A percentile compares a stretch with the other conserved stretches of the same genome.
Conservation (phyloP, 2,888 invertebrate genomes). For the Sceliomorpha sp. region DNA sequence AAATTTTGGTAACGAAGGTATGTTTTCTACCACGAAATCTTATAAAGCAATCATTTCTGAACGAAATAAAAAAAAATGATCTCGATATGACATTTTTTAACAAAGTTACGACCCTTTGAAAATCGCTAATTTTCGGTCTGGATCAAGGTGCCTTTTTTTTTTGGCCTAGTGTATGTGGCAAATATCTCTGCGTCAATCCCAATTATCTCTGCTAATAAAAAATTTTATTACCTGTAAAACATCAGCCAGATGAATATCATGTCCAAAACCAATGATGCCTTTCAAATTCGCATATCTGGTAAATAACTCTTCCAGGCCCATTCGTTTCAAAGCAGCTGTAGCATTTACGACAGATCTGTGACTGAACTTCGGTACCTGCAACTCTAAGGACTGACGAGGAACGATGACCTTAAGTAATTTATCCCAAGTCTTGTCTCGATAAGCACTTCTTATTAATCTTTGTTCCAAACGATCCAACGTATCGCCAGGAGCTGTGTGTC, state of each 20-base stretch:
- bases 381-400: constrained; percentile 88
- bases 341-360: constrained; percentile 92
- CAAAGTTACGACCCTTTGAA: too few relatives aligned
- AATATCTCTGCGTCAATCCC: too few relatives aligned
- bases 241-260: constrained; percentile 91
- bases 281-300: constrained; percentile 89
- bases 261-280: constrained; percentile 89
- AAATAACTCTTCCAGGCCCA: constrained; percentile 91
- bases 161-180: too few relatives aligned
- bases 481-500: constrained; percentile 89
- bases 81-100: too few relatives aligned
- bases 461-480: constrained; percentile 88
- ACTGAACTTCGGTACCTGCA: constrained; percentile 91
- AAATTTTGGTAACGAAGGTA: too few relatives aligned
- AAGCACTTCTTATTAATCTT: constrained; percentile 84
- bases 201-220: too few relatives aligned
- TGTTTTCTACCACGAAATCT: too few relatives aligned
- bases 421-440: constrained; percentile 87
- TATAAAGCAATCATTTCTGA: too few relatives aligned
- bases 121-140: too few relatives aligned
- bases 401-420: constrained; percentile 87
- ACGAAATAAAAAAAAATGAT: too few relatives aligned
- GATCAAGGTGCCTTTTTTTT: too few relatives aligned
- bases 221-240: constrained; percentile 86
- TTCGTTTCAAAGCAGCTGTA: constrained; percentile 87